Percentiles rank a stretch among this genome's conserved stretches.
phyloP scores from a whole-genome alignment of 2,113 vertebrate genomes.

The Muscicapa adusta region DNA sequence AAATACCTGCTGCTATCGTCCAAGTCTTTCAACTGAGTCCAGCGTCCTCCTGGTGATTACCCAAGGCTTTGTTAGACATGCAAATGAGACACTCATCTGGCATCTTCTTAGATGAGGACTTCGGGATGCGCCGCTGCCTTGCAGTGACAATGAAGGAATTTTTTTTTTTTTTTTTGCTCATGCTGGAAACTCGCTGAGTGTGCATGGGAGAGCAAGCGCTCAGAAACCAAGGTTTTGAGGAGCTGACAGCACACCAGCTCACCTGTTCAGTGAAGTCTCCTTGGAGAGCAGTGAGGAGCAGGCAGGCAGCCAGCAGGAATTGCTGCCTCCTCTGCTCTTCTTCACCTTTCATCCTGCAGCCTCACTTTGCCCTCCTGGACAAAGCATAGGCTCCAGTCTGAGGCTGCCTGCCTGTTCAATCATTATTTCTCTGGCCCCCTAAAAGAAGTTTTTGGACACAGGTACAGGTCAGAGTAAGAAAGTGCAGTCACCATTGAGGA shows the following conservation, averaged over 20 bases:
- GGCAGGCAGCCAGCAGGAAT: neutral
- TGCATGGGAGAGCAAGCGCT: neutral
- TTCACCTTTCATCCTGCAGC: neutral
- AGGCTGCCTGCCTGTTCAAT: neutral
- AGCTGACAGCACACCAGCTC: neutral
- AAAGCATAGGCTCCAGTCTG: neutral
- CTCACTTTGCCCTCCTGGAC: neutral
- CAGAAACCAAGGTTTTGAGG: neutral
- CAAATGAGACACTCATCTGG: constrained; percentile 50
- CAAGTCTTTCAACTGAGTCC: constrained; percentile 57
- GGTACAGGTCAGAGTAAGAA: neutral
- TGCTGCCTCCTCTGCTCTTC: neutral
- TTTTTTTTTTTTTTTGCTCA: neutral
- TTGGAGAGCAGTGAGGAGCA: neutral
- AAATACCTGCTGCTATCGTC: constrained; percentile 41
- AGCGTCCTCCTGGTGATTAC: constrained; percentile 54
- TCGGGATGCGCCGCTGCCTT: neutral
- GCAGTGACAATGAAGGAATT: neutral
- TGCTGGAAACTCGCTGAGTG: constrained; percentile 5
- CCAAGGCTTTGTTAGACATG: constrained; percentile 63
- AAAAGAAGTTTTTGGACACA: neutral
- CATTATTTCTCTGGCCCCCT: neutral
- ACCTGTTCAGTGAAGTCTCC: neutral
- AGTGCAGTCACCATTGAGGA: neutral
- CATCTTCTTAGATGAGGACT: constrained; percentile 38